Evolutionary conservation across 2,113 vertebrate genomes (phyloP).

Genomic region (Aspiorhynchus laticeps): DNA sequence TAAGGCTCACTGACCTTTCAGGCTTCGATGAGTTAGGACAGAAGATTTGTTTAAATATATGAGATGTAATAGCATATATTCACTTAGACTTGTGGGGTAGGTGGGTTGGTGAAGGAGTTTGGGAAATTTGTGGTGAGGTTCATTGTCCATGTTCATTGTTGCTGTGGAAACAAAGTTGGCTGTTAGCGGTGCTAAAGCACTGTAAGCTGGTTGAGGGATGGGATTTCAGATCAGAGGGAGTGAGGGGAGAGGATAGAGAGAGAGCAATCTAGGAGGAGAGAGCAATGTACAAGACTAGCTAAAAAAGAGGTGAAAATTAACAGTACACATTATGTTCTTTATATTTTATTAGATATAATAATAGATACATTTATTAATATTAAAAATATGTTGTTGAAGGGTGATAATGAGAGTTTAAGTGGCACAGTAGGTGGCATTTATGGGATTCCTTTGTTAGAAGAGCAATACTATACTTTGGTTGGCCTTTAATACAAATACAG

Average conservation of each 20-base stretch:
- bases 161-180: conserved; percentile 71
- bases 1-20: conserved; percentile 5
- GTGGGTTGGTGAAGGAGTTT: conserved; percentile 38
- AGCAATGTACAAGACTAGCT: not conserved
- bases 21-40: conserved; percentile 48
- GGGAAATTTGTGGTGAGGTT: conserved; percentile 54
- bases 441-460: not conserved
- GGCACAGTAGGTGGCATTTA: not conserved
- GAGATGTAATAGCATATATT: conserved; percentile 28
- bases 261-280: not conserved
- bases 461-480: conserved; percentile 25
- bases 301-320: not conserved
- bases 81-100: conserved; percentile 41
- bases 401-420: not conserved
- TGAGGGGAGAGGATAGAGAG: conserved; percentile 30
- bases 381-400: not conserved
- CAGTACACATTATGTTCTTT: not conserved
- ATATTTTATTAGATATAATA: not conserved
- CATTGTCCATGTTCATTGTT: conserved; percentile 69
- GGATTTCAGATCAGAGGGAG: conserved; percentile 17
- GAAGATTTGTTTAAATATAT: conserved; percentile 55
- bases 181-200: conserved; percentile 65
- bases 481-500: conserved; percentile 1
- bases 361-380: not conserved
- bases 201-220: conserved; percentile 41